Conservation (phyloP, 2,113 vertebrate species). For the Neodontobutis hainanensis region DNA sequence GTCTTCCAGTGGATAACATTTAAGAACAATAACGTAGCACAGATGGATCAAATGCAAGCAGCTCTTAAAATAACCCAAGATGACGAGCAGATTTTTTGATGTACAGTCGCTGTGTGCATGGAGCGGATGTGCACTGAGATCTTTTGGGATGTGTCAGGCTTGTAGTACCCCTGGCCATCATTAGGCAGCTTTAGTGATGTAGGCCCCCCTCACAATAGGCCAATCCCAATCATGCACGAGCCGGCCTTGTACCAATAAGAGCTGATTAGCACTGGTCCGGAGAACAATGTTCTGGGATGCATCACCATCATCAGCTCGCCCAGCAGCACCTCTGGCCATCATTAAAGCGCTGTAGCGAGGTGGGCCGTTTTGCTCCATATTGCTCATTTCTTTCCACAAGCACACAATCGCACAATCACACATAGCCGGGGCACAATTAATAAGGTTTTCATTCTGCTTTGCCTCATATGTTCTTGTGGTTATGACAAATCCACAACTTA, state of each 20-base stretch:
- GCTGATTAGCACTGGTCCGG: constrained; percentile 69
- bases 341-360: constrained; percentile 58
- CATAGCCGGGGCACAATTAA: constrained; percentile 25
- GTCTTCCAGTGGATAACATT: neutral
- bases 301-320: constrained; percentile 47
- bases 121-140: constrained; percentile 42
- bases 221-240: constrained; percentile 42
- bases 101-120: constrained; percentile 29
- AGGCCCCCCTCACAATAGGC: constrained; percentile 31
- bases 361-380: constrained; percentile 42
- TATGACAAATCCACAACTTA: neutral
- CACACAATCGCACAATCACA: constrained; percentile 18
- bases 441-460: constrained; percentile 34
- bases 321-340: constrained; percentile 66
- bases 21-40: neutral
- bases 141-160: constrained; percentile 52
- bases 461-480: neutral
- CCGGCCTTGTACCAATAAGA: constrained; percentile 49
- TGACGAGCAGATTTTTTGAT: constrained; percentile 20
- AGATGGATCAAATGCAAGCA: constrained; percentile 15
- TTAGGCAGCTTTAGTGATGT: constrained; percentile 45
- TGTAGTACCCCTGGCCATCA: constrained; percentile 62
- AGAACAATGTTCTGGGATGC: constrained; percentile 64
- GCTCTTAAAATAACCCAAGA: constrained; percentile 20
- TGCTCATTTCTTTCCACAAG: constrained; percentile 33